Conservation (phyloP, 2,797 vertebrate species). For the Chrosomus eos region DNA sequence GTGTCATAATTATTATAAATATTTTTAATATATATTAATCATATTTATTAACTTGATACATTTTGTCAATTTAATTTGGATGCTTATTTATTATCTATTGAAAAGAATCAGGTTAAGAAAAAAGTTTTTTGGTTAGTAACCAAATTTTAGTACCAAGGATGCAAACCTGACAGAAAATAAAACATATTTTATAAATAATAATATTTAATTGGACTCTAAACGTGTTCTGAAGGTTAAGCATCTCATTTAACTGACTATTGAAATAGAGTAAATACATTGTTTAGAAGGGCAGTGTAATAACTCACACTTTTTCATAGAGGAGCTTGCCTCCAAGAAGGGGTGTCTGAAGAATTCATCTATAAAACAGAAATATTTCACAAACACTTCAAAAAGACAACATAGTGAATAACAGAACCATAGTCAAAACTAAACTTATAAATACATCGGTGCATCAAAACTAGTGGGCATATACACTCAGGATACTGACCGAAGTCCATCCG, state of each 20-base stretch:
- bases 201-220: not conserved
- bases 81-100: not conserved
- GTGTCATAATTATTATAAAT: not conserved
- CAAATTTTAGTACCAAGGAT: not conserved
- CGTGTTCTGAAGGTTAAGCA: not conserved
- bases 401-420: not conserved
- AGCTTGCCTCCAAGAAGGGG: constrained; percentile 91
- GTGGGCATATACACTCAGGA: not conserved
- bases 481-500: constrained; percentile 95
- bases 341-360: constrained; percentile 95
- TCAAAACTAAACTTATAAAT: not conserved
- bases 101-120: not conserved
- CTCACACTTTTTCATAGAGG: constrained; percentile 96
- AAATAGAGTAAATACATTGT: not conserved
- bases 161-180: not conserved
- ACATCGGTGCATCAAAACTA: not conserved
- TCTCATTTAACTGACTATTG: not conserved
- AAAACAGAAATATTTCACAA: constrained; percentile 37
- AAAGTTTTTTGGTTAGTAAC: not conserved
- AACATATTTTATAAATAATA: too few species aligned
- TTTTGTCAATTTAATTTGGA: not conserved
- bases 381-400: not conserved
- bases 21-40: not conserved
- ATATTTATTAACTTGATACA: not conserved
- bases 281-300: constrained; percentile 40